Evolutionary conservation across 2,888 invertebrate species (phyloP).

Genomic region (Drosophila formosana): DNA sequence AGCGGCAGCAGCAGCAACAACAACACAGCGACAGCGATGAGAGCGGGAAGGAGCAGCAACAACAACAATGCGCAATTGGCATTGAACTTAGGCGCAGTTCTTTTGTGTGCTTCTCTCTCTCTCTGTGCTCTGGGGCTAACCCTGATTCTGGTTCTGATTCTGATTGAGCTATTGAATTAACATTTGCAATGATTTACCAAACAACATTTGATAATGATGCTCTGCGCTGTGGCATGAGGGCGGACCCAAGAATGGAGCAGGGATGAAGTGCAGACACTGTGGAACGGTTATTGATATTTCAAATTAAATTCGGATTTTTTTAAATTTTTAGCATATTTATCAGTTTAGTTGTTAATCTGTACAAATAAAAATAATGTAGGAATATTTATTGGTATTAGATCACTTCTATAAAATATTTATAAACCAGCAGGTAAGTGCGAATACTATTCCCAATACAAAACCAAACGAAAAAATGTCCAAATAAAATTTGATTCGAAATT

Average conservation of each 20-base stretch:
- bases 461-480: neutral
- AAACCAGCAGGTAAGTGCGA: too few species aligned
- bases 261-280: neutral
- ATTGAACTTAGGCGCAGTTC: constrained; percentile 70
- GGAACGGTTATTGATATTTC: neutral
- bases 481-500: constrained; percentile 28
- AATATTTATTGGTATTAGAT: too few species aligned
- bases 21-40: constrained; percentile 5
- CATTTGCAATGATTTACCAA: constrained; percentile 76
- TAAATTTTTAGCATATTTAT: too few species aligned
- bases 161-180: constrained; percentile 78
- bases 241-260: constrained; percentile 16
- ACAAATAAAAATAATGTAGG: too few species aligned
- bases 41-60: constrained; percentile 5
- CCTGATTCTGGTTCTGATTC: constrained; percentile 59
- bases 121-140: constrained; percentile 1
- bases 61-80: constrained; percentile 65
- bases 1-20: constrained; percentile 34
- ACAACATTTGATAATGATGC: constrained; percentile 75
- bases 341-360: too few species aligned
- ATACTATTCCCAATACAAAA: too few species aligned
- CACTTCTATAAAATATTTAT: too few species aligned
- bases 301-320: neutral
- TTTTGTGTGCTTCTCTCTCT: constrained; percentile 35
- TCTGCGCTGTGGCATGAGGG: constrained; percentile 46